Base-by-base conservation (phyloP, 2,888 invertebrate genomes). In the Xanthia togata region DNA sequence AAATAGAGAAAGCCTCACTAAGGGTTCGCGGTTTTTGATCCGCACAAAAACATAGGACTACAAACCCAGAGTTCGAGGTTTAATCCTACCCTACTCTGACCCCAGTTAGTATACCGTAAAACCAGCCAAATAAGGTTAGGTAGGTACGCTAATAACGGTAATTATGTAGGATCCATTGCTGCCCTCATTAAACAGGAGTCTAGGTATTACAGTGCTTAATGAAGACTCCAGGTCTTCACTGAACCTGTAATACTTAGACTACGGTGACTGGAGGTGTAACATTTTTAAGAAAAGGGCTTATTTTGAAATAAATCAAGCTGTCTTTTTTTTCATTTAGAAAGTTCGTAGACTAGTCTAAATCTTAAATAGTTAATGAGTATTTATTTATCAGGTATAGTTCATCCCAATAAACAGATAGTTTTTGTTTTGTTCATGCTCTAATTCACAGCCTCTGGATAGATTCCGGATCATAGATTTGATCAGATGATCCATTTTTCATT, bases 91-190 rank as follows among this genome's bases (percentile, higher is more conserved):
- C 41, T 53, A 53, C 26, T 73, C 53, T n/a, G 59, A 60, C 65
- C 44, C 17, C 38, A 80, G 50, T 62, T 35, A 67, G 14, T 53
- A n/a, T 47, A 35, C 35, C 71, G 68, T 65, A 47, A 38, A 69
- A 59, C 65, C 41, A 23, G 31, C 26, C 60, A 44, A 62, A 73
- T 57, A 23, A 50, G 23, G 59, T 53, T 20, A 44, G 62, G 65
- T 53, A n/a, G 8, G 65, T 53, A n/a, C 11, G 44, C 60, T 72
- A 78, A 70, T 81, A 78, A 44, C 35, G 17, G 60, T 8, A 17
- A 62, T 81, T 72, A 44, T n/a, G 55, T 12, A 47, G 53, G 64
- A 77, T 70, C 65, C 9, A 76, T 59, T 53, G 47, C 57, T 44
- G 55, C 20, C 57, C 57, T 80, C 64, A 59, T 76, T 69, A 77